Evolutionary conservation across 2,797 vertebrate genomes (phyloP).

Genomic region (Takifugu ocellatus): DNA sequence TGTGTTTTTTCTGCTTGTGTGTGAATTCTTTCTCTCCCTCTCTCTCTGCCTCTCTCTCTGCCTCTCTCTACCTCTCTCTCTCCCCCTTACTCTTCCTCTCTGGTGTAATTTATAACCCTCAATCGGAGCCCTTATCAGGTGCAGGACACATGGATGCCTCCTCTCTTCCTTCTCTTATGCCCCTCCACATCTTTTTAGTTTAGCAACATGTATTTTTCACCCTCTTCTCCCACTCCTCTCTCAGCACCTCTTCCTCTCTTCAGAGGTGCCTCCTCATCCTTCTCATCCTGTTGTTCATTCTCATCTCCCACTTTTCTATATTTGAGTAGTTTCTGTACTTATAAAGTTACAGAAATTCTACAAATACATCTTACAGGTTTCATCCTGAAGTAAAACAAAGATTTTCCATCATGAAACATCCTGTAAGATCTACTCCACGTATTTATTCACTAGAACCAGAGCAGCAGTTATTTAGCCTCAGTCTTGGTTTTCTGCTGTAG

Average conservation of each 20-base stretch:
- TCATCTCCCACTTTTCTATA: no score
- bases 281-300: background rate
- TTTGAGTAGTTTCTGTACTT: no score
- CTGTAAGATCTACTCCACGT: no score
- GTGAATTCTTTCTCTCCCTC: constrained; percentile 33
- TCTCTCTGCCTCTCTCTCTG: constrained; percentile 24
- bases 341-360: no score
- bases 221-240: constrained; percentile 11
- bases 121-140: constrained; percentile 71
- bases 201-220: constrained; percentile 37
- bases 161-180: constrained; percentile 48
- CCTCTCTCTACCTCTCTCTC: constrained; percentile 25
- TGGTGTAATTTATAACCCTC: constrained; percentile 69
- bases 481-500: no score
- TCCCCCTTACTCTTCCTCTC: constrained; percentile 25
- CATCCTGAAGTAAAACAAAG: no score
- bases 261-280: background rate
- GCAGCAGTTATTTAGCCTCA: no score
- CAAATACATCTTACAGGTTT: no score
- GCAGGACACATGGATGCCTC: constrained; percentile 70
- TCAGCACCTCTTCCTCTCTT: constrained; percentile 9
- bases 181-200: constrained; percentile 49
- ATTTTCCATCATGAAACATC: no score
- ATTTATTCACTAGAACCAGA: no score
- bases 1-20: constrained; percentile 39